These are phyloP conservation scores for Batillaria attramentaria DNA, from an alignment of 1,140 invertebrate species.

Conservation along the genomic window DNA sequence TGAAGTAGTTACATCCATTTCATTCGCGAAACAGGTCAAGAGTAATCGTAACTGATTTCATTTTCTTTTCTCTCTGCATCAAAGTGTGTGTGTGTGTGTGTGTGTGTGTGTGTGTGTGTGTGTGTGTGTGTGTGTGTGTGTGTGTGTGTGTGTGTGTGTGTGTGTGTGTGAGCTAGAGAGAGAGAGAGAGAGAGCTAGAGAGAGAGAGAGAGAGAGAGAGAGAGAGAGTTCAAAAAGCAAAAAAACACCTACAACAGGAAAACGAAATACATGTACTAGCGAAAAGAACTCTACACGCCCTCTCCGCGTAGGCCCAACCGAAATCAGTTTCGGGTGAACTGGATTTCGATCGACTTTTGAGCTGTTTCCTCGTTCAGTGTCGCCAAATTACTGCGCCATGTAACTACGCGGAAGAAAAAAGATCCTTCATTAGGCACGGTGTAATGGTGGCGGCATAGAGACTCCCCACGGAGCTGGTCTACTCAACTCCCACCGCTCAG, in stretches of 20 bases:
- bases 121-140: too few relatives aligned
- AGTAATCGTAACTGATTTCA: too few relatives aligned
- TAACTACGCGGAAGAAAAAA: conserved; percentile 16
- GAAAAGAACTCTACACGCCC: not conserved
- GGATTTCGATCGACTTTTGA: not conserved
- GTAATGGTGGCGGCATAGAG: not conserved
- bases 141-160: too few relatives aligned
- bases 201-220: not conserved
- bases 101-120: too few relatives aligned
- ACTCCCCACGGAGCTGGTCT: not conserved
- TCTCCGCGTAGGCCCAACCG: not conserved
- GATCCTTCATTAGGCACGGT: not conserved
- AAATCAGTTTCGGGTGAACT: not conserved
- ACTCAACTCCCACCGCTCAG: not conserved
- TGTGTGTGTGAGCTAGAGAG: too few relatives aligned
- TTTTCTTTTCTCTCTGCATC: too few relatives aligned
- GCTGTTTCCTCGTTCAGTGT: conserved; percentile 30
- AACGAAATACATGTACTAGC: too few relatives aligned
- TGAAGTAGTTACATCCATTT: too few relatives aligned
- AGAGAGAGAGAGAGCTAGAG: too few relatives aligned
- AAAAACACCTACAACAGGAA: too few relatives aligned
- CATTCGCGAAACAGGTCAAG: too few relatives aligned
- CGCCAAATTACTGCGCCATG: conserved; percentile 14
- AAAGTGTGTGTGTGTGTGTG: too few relatives aligned
- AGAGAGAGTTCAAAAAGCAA: not conserved